These are phyloP conservation scores for Stenichneumon culpator DNA, from an alignment of 2,888 invertebrate species.

Conservation along the genomic window DNA sequence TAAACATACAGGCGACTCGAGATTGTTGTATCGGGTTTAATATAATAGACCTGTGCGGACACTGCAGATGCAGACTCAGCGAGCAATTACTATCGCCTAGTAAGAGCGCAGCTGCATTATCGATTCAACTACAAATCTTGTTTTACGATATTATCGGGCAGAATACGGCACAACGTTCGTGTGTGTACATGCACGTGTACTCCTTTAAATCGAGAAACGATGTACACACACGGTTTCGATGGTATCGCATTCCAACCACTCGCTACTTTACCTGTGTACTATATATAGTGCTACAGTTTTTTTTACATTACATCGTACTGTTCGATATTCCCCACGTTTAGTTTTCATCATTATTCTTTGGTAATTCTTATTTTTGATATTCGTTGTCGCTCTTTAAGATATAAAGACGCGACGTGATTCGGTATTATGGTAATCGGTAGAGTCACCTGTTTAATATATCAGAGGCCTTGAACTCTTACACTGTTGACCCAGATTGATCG, in stretches of 20 bases:
- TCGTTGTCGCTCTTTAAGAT: neutral
- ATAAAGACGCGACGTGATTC: neutral
- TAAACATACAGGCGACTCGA: neutral
- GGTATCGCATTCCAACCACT: constrained; percentile 34
- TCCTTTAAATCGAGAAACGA: constrained; percentile 51
- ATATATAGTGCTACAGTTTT: neutral
- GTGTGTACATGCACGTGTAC: constrained; percentile 5
- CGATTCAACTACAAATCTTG: constrained; percentile 59
- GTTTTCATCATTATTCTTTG: constrained; percentile 21
- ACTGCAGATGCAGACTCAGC: neutral
- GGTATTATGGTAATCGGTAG: neutral
- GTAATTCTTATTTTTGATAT: constrained; percentile 11
- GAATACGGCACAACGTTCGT: constrained; percentile 32
- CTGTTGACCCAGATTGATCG: constrained; percentile 46
- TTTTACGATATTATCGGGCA: constrained; percentile 57
- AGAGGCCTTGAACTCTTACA: constrained; percentile 50
- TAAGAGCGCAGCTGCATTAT: constrained; percentile 45
- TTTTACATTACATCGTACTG: constrained; percentile 38
- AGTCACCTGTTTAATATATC: constrained; percentile 27
- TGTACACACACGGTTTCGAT: constrained; percentile 14
- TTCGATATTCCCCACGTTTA: constrained; percentile 27
- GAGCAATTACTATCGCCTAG: constrained; percentile 4
- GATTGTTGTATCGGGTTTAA: neutral
- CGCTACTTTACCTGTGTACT: constrained; percentile 4
- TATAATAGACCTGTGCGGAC: constrained; percentile 13